Evolutionary conservation across 2,888 invertebrate genomes (phyloP).

Genomic region (Diarsia dahlii): DNA sequence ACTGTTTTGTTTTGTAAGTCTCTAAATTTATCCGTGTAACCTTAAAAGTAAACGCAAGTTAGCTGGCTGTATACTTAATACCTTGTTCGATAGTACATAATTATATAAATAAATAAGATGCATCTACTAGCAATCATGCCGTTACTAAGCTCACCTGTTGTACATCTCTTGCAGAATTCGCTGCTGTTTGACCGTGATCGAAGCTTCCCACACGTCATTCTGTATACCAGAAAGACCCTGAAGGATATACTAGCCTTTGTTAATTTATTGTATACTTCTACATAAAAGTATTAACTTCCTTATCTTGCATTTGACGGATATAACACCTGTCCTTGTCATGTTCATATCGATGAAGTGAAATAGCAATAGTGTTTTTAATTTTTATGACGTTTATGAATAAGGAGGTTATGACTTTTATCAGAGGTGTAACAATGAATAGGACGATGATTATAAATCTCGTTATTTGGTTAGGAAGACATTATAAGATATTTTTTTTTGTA

Average conservation of each 20-base stretch:
- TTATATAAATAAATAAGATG: not conserved
- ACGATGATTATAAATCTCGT: not conserved
- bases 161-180: conserved; percentile 90
- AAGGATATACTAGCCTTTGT: conserved; percentile 63
- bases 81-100: no score
- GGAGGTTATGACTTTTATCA: not conserved
- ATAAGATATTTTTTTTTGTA: no score
- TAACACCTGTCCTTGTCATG: not conserved
- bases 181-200: conserved; percentile 92
- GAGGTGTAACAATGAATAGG: not conserved
- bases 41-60: no score
- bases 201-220: conserved; percentile 93
- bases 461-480: not conserved
- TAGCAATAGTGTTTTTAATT: not conserved
- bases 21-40: no score
- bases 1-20: no score
- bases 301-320: not conserved
- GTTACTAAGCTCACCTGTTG: conserved; percentile 79
- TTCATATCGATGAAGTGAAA: not conserved
- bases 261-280: conserved; percentile 17
- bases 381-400: not conserved
- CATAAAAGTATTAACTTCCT: conserved; percentile 1
- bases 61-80: no score
- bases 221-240: conserved; percentile 84
- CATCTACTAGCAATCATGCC: conserved; percentile 16